Percentiles rank a stretch among this genome's conserved stretches.
Evolutionary conservation across 1,140 invertebrate species (phyloP).

Genomic region (Tetramorium alpestre): DNA sequence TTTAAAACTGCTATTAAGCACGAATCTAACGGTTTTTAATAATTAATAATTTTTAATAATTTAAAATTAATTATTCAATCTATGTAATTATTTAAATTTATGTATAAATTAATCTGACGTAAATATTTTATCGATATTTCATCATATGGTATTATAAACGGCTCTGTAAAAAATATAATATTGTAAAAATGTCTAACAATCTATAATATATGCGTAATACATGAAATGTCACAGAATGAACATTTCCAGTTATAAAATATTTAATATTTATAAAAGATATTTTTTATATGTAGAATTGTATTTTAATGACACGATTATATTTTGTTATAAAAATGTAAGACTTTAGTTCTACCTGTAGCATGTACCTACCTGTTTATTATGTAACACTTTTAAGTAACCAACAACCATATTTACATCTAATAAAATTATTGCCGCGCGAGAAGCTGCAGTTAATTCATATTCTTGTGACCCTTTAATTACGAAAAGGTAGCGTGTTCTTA

Average conservation of each 20-base stretch:
- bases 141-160: not conserved
- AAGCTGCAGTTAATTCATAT: conserved; percentile 20
- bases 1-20: not conserved
- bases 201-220: not conserved
- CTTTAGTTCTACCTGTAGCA: not conserved
- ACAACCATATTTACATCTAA: not conserved
- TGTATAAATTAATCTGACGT: not conserved
- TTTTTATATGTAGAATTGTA: not conserved
- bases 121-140: not conserved
- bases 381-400: not conserved
- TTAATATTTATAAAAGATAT: not conserved
- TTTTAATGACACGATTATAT: not conserved
- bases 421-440: not conserved
- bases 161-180: not conserved
- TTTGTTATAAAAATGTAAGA: not conserved
- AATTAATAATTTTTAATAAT: not conserved
- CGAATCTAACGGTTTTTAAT: not conserved
- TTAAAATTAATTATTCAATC: not conserved
- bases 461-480: not conserved
- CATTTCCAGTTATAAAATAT: not conserved
- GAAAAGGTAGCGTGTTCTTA: conserved; percentile 17
- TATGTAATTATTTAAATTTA: not conserved
- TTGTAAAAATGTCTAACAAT: not conserved
- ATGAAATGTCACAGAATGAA: not conserved
- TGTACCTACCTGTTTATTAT: not conserved